These are phyloP conservation scores for Orthonevra nobilis DNA, from an alignment of 2,888 invertebrate genomes.

Conservation along the genomic window DNA sequence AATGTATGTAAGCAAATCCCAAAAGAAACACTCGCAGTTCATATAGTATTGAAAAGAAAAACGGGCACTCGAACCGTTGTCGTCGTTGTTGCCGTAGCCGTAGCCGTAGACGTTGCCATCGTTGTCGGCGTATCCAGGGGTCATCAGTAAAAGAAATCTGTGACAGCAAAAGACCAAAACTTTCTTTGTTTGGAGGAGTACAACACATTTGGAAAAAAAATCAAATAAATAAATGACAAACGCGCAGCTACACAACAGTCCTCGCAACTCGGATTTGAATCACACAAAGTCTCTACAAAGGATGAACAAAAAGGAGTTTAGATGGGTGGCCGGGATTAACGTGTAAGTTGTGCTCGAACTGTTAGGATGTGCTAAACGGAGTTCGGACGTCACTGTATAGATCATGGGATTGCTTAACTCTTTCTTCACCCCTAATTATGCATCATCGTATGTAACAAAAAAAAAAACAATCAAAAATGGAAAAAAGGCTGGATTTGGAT, in stretches of 20 bases:
- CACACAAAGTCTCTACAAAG: constrained; percentile 39
- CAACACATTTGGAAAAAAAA: too few species aligned
- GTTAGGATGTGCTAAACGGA: constrained; percentile 53
- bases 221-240: constrained; percentile 15
- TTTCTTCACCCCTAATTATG: too few species aligned
- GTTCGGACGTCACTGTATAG: constrained; percentile 59
- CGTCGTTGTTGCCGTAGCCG: constrained; percentile 46
- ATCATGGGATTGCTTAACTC: too few species aligned
- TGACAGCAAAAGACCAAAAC: constrained; percentile 66
- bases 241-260: constrained; percentile 27
- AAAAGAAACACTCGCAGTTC: constrained; percentile 45
- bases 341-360: constrained; percentile 22
- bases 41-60: neutral
- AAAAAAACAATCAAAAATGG: too few species aligned
- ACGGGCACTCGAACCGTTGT: constrained; percentile 27
- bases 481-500: too few species aligned
- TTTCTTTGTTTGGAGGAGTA: constrained; percentile 63
- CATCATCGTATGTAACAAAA: too few species aligned
- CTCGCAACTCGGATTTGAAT: constrained; percentile 39
- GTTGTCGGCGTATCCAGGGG: constrained; percentile 58
- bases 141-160: constrained; percentile 66
- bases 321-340: constrained; percentile 51
- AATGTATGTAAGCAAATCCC: constrained; percentile 32
- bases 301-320: constrained; percentile 15
- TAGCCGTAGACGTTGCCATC: constrained; percentile 25